Conservation (phyloP, 1,140 invertebrate genomes). For the Diplogasteroides magnus region DNA sequence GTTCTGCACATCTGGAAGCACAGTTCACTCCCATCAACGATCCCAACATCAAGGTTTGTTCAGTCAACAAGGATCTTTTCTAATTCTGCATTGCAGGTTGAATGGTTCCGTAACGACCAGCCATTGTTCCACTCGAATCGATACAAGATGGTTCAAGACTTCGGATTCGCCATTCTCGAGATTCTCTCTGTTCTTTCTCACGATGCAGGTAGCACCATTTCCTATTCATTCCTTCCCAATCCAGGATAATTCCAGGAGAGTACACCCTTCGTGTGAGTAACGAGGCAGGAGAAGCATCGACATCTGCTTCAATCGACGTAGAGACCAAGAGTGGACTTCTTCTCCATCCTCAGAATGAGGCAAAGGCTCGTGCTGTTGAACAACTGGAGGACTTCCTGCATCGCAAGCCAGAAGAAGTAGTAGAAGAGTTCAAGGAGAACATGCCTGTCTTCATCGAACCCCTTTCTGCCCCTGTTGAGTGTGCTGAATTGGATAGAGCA, state of each 20-base stretch:
- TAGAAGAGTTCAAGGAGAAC: slow-evolving; percentile 37
- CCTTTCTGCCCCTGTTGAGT: slow-evolving; percentile 43
- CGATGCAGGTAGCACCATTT: slow-evolving; percentile 56
- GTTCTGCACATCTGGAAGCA: slow-evolving; percentile 89
- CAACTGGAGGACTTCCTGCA: slow-evolving; percentile 41
- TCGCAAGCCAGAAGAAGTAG: slow-evolving; percentile 43
- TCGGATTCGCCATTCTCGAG: slow-evolving; percentile 60
- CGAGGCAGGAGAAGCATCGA: slow-evolving; percentile 43
- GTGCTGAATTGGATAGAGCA: slow-evolving; percentile 44
- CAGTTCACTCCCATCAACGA: slow-evolving; percentile 84
- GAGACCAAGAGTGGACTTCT: slow-evolving; percentile 38
- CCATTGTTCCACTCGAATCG: slow-evolving; percentile 53
- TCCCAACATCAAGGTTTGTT: slow-evolving; percentile 72
- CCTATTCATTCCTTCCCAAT: no score
- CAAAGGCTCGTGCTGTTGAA: slow-evolving; percentile 46
- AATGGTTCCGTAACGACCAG: slow-evolving; percentile 55
- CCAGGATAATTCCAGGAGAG: no score
- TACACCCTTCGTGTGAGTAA: slow-evolving; percentile 36
- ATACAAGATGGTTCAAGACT: slow-evolving; percentile 59
- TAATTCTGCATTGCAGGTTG: slow-evolving; percentile 48
- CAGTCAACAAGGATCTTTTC: neutral
- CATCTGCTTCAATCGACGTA: slow-evolving; percentile 39
- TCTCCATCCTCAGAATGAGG: slow-evolving; percentile 42
- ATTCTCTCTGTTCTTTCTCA: slow-evolving; percentile 60
- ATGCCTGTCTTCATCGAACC: slow-evolving; percentile 55